phyloP scores from a whole-genome alignment of 2,797 vertebrate genomes.

The Sandelia bainsii region DNA sequence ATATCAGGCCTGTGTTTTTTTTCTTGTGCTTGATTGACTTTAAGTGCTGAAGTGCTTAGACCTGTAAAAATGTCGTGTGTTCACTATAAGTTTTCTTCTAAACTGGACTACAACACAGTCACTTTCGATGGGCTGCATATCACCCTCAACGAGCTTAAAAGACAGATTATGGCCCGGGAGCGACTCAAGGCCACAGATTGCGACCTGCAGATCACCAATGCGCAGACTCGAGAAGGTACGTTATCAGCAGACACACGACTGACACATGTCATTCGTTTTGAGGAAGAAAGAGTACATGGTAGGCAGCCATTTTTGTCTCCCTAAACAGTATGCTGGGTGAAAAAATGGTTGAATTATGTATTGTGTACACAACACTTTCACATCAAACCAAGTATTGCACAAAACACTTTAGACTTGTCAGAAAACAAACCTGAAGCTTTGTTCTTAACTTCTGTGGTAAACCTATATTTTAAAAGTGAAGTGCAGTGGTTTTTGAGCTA shows the following conservation, averaged over 20 bases:
- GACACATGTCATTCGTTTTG: not conserved
- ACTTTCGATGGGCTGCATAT: slow-evolving; percentile 98
- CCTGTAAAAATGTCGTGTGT: slow-evolving; percentile 94
- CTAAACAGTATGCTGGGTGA: not conserved
- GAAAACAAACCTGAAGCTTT: no score
- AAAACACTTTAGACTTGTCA: no score
- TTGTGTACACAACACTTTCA: no score
- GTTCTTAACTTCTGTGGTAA: no score
- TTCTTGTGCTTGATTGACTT: slow-evolving; percentile 68
- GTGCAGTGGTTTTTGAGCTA: no score
- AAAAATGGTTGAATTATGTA: no score
- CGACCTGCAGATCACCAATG: slow-evolving; percentile 99
- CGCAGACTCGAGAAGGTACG: slow-evolving; percentile 97
- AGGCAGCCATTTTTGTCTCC: not conserved
- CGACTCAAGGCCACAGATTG: slow-evolving; percentile 98
- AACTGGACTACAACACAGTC: slow-evolving; percentile 98
- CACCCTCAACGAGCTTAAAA: slow-evolving; percentile 96
- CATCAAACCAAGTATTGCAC: no score
- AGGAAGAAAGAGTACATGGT: no score
- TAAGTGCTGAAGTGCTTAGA: slow-evolving; percentile 70
- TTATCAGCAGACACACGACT: slow-evolving; percentile 16
- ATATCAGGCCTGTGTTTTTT: slow-evolving; percentile 72
- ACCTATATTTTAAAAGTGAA: no score
- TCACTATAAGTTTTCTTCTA: slow-evolving; percentile 99
- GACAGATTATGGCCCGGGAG: slow-evolving; percentile 97